A percentile compares a stretch with the other conserved stretches of the same genome.
Evolutionary conservation across 2,113 vertebrate genomes (phyloP).

Genomic region (Pimephales promelas): DNA sequence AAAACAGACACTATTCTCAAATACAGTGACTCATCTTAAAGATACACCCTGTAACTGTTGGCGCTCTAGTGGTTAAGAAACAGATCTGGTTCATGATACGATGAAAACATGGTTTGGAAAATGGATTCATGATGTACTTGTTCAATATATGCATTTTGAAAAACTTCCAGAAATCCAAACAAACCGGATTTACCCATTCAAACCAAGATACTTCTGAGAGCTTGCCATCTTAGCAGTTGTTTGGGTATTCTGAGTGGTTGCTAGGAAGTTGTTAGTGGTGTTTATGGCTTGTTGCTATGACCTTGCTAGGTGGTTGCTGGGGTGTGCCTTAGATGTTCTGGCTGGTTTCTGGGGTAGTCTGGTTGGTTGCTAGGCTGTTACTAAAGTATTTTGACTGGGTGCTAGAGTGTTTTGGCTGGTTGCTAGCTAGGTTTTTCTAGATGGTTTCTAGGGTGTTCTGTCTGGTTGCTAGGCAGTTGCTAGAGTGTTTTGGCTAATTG

Average conservation of each 20-base stretch:
- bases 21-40: neutral
- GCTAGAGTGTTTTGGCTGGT: neutral
- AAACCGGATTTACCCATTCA: neutral
- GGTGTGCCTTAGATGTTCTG: neutral
- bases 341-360: neutral
- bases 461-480: neutral
- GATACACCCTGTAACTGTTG: too few species aligned
- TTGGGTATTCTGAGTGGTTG: neutral
- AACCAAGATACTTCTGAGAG: neutral
- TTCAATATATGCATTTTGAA: too few species aligned
- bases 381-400: neutral
- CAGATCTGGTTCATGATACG: too few species aligned
- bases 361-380: neutral
- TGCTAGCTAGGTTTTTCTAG: neutral
- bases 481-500: neutral
- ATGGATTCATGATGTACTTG: too few species aligned
- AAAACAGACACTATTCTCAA: neutral
- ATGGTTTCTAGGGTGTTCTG: neutral
- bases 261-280: neutral
- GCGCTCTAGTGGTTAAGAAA: too few species aligned
- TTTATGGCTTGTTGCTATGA: neutral
- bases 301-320: neutral
- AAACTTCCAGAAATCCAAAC: too few species aligned
- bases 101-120: too few species aligned
- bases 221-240: neutral